Percentiles rank a stretch among this genome's conserved stretches.
Conservation (phyloP, 2,797 vertebrate species). For the Hippoglossus hippoglossus region DNA sequence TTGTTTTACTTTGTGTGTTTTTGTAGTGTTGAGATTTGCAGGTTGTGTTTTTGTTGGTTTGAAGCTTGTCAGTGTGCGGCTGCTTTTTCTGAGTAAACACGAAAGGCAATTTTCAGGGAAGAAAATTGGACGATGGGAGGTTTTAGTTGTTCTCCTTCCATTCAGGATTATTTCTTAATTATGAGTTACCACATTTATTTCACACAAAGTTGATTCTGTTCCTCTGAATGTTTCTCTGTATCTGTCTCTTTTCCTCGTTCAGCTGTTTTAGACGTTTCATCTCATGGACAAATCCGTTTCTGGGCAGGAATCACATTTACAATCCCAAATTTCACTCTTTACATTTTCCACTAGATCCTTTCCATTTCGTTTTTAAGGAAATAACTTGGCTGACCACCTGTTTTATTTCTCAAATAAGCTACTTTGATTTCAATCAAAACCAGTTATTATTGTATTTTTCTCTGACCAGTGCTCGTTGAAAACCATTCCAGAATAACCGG, state of each 20-base stretch:
- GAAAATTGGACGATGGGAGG: constrained; percentile 5
- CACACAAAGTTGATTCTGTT: constrained; percentile 43
- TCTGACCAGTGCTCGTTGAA: too few species aligned
- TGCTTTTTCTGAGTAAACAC: constrained; percentile 34
- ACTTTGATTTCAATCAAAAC: too few species aligned
- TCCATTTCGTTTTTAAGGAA: neutral
- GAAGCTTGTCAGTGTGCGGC: constrained; percentile 38
- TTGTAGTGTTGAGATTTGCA: constrained; percentile 46
- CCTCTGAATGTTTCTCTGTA: constrained; percentile 16
- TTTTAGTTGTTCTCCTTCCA: neutral
- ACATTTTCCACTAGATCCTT: neutral
- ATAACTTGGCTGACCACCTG: neutral
- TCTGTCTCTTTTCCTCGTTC: constrained; percentile 23
- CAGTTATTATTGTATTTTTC: too few species aligned
- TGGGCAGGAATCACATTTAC: neutral
- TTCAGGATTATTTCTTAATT: too few species aligned
- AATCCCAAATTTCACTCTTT: neutral
- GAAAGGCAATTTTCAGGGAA: constrained; percentile 61
- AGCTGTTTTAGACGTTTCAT: neutral
- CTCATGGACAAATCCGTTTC: neutral
- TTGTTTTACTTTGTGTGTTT: constrained; percentile 55
- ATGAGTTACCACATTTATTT: too few species aligned
- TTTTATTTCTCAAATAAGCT: too few species aligned
- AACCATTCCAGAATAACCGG: too few species aligned
- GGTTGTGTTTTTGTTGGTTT: constrained; percentile 38